A percentile compares a stretch with the other conserved stretches of the same genome.
Conservation (phyloP, 2,888 invertebrate species). For the Epinotia nisella region DNA sequence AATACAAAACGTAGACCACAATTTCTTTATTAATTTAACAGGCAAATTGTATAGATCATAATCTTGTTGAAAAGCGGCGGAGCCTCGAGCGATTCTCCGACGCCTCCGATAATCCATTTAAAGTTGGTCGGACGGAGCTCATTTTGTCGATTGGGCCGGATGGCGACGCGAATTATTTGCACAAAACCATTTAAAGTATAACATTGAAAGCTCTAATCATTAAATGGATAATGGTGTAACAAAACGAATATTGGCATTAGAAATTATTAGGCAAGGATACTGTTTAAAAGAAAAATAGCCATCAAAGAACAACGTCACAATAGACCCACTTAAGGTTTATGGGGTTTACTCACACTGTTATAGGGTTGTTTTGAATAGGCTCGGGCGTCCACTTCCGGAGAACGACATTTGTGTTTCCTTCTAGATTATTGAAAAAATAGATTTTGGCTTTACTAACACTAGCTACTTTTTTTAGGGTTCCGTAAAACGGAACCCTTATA, state of each 20-base stretch:
- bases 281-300: constrained; percentile 21
- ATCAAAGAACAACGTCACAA: constrained; percentile 15
- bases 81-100: constrained; percentile 44
- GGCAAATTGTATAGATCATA: constrained; percentile 63
- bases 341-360: constrained; percentile 17
- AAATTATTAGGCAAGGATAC: constrained; percentile 29
- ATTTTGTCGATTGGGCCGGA: constrained; percentile 48
- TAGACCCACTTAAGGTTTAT: constrained; percentile 14
- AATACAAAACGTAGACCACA: constrained; percentile 44
- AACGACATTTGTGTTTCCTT: constrained; percentile 15
- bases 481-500: no score
- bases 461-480: no score
- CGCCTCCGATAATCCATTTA: constrained; percentile 49
- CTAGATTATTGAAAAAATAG: constrained; percentile 20
- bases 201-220: constrained; percentile 44
- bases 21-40: constrained; percentile 58
- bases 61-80: constrained; percentile 48
- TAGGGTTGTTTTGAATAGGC: no score
- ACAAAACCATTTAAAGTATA: constrained; percentile 49
- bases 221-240: constrained; percentile 36
- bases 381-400: no score
- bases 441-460: not conserved
- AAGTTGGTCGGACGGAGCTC: constrained; percentile 48
- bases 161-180: constrained; percentile 50
- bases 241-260: constrained; percentile 25